Evolutionary conservation across 2,888 invertebrate genomes (phyloP).

Genomic region (Epinotia brunnichana): DNA sequence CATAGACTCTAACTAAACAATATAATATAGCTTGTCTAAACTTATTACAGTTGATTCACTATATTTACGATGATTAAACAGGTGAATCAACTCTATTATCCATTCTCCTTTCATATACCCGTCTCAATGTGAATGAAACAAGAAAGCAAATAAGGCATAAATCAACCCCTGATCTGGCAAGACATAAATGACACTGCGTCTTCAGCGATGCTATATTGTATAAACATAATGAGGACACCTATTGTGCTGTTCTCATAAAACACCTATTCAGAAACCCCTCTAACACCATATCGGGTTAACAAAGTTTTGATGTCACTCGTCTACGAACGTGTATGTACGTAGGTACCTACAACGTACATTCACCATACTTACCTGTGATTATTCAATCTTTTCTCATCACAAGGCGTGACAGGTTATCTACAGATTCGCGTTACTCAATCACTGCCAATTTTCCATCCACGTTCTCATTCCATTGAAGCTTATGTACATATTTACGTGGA

Average conservation of each 20-base stretch:
- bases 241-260: conserved; percentile 4
- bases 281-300: conserved; percentile 5
- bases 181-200: not conserved
- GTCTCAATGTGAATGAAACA: not conserved
- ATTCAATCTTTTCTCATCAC: conserved; percentile 52
- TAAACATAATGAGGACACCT: conserved; percentile 3
- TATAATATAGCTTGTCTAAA: no score
- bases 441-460: conserved; percentile 70
- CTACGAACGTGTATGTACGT: not conserved
- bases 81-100: no score
- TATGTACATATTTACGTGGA: conserved; percentile 61
- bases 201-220: not conserved
- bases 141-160: not conserved
- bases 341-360: no score
- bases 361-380: conserved; percentile 43
- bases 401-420: conserved; percentile 47
- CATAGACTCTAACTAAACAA: no score
- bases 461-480: conserved; percentile 59
- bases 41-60: no score
- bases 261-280: conserved; percentile 3
- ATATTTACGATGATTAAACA: no score
- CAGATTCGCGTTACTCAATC: conserved; percentile 60
- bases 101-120: not conserved
- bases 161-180: not conserved
- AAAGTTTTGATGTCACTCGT: not conserved